These are phyloP conservation scores for Tiaroga cobitis DNA, from an alignment of 2,797 vertebrate genomes.

Conservation along the genomic window DNA sequence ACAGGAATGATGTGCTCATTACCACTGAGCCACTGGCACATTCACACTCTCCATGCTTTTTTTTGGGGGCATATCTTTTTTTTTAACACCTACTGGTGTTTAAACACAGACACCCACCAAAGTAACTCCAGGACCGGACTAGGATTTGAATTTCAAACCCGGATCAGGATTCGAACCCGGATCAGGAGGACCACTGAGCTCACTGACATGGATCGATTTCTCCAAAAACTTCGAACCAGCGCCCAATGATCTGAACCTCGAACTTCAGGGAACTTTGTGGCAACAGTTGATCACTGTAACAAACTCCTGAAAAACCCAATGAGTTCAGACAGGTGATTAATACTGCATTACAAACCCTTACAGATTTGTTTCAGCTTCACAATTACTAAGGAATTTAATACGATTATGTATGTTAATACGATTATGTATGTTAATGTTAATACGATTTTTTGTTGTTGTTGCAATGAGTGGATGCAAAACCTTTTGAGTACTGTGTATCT, in stretches of 20 bases:
- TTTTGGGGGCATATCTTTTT: not conserved
- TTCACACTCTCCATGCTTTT: not conserved
- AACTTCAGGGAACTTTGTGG: not conserved
- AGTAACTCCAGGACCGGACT: too few species aligned
- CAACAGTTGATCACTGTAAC: not conserved
- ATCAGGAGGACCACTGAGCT: not conserved
- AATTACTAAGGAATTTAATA: not conserved
- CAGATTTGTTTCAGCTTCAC: not conserved
- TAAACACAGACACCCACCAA: rapidly evolving
- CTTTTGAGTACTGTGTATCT: not conserved
- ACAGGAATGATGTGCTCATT: not conserved
- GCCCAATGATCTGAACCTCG: not conserved
- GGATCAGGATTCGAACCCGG: too few species aligned
- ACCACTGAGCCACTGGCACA: not conserved
- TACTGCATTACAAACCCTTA: not conserved
- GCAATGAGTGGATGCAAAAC: not conserved
- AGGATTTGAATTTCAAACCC: too few species aligned
- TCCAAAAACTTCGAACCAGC: not conserved
- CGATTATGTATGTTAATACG: too few species aligned
- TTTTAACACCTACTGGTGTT: not conserved
- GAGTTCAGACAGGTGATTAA: not conserved
- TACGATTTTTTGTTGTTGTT: too few species aligned
- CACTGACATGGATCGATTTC: not conserved
- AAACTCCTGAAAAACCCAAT: not conserved
- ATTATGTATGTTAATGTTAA: too few species aligned